Evolutionary conservation across 2,797 vertebrate species (phyloP), one percentile per base, ranked within the genome.

Genomic region (Aphelocoma californica): DNA sequence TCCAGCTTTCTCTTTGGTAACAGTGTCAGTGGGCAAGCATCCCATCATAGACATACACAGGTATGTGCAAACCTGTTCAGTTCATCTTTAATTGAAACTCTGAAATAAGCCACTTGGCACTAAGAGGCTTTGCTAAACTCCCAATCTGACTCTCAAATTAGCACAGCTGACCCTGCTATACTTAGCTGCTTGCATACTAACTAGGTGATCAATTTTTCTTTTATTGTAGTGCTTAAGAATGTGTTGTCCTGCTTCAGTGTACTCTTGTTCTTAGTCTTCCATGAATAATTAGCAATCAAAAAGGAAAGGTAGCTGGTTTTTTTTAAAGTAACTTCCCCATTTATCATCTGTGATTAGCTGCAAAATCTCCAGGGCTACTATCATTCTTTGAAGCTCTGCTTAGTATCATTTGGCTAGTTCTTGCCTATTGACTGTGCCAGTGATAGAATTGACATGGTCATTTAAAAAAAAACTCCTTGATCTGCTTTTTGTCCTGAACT

Each of bases 1-100:
- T 34, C 6, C 10, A 34, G 4, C n/a, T 71, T 89, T 50, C 51
- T 50, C 42, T 71, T 80, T 70, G 48, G 6, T n/a, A 91, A 38
- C 40, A 81, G 31, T 15, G 6, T 53, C 70, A 88, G 20, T 42
- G 21, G 18, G 11, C 89, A 93, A 90, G 71, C 58, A 48, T 75
- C 32, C 84, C 73, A 72, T 61, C 50, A 73, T 13, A 92, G 29
- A 57, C 9, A 1, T 88, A 53, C n/a, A 72, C 61, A 69, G 79
- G 57, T 57, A 91, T 87, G 60, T 78, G 42, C 58, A 90, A 96
- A 94, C 78, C 42, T 79, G 50, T 88, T 96, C 75, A 28, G 53
- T 97, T 94, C 74, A 70, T 96, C 90, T 97, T 97, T 97, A 98
- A 96, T 81, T 97, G 97, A 97, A 97, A 97, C 40, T 93, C 57